Evolutionary conservation across 2,888 invertebrate genomes (phyloP).

Genomic region (Netelia fuscicornis): DNA sequence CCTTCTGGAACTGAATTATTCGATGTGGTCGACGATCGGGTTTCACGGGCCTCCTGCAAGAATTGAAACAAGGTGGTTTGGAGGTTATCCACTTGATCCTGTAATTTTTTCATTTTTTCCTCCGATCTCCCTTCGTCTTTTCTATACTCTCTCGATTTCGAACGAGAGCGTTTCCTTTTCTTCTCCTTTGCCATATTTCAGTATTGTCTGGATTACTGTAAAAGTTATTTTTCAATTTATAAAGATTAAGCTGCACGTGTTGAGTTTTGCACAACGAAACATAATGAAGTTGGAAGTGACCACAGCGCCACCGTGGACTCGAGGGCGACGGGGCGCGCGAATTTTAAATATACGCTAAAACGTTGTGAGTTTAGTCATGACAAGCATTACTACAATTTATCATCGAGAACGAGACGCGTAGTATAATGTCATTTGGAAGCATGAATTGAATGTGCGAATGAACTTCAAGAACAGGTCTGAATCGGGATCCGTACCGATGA

Average conservation of each 20-base stretch:
- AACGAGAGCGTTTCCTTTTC: conserved; percentile 25
- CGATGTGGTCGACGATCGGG: conserved; percentile 17
- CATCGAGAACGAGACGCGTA: no score
- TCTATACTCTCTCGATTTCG: conserved; percentile 28
- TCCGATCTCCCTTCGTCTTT: neutral
- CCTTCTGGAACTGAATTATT: conserved; percentile 19
- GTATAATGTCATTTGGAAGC: no score
- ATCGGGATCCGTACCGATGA: no score
- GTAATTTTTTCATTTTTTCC: conserved; percentile 25
- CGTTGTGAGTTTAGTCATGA: no score
- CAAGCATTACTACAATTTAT: no score
- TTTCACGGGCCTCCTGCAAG: conserved; percentile 12
- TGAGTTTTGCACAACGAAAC: neutral
- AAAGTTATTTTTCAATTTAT: neutral
- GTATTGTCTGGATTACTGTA: conserved; percentile 49
- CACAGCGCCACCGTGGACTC: no score
- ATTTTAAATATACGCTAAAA: no score
- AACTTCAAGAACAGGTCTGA: no score
- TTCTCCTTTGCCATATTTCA: conserved; percentile 23
- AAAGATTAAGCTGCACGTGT: neutral
- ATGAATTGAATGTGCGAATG: no score
- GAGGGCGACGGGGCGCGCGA: no score
- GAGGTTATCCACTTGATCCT: conserved; percentile 33
- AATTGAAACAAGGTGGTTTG: conserved; percentile 19
- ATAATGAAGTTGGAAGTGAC: no score